Evolutionary conservation across 2,113 vertebrate species (phyloP).

Genomic region (Chiloscyllium plagiosum): DNA sequence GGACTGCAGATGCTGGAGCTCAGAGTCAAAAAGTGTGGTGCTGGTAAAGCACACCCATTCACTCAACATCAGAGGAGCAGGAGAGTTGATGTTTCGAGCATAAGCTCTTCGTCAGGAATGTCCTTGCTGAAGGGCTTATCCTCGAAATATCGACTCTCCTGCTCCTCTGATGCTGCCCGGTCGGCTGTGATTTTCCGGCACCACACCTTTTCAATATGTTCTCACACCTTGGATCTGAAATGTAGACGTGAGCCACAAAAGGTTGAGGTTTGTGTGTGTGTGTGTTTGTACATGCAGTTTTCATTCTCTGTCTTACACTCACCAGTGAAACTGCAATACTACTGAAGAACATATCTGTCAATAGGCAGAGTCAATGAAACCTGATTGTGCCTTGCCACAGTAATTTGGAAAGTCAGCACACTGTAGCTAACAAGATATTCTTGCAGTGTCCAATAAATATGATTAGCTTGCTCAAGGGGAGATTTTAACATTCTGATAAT

Average conservation of each 20-base stretch:
- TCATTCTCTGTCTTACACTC: not conserved
- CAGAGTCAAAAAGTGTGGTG: no score
- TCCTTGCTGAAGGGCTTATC: no score
- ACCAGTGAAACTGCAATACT: not conserved
- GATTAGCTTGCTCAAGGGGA: not conserved
- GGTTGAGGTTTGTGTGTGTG: not conserved
- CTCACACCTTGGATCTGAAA: not conserved
- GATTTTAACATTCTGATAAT: no score
- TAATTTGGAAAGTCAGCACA: not conserved
- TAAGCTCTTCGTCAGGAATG: no score
- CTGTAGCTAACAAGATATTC: not conserved
- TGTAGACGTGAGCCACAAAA: not conserved
- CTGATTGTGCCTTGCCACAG: not conserved
- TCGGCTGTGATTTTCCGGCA: no score
- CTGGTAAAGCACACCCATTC: no score
- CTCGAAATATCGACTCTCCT: no score
- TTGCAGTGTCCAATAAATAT: not conserved
- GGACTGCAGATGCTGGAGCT: no score
- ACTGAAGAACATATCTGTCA: not conserved
- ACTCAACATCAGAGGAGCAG: no score
- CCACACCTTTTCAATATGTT: not conserved
- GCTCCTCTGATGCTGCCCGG: no score
- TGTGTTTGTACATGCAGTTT: not conserved
- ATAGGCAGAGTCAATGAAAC: not conserved
- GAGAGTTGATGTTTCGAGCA: no score